Percentiles rank a stretch among this genome's conserved stretches.
Conservation (phyloP, 35 echinoderm and acorn worm species). For the Anneissia japonica region DNA sequence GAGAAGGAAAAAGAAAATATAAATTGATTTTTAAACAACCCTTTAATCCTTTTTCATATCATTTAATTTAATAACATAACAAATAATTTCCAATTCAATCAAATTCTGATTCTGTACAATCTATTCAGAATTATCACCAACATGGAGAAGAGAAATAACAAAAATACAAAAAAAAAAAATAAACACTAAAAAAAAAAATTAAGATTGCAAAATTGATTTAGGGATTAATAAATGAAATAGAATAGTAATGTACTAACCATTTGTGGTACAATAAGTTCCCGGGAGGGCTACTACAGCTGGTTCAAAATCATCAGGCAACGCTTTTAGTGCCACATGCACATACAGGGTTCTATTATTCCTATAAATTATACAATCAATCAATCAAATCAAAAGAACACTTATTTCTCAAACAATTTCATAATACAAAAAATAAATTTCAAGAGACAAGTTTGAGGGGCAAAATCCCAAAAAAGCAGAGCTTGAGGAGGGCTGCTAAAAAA, state of each 20-base stretch:
- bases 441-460: neutral
- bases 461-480: neutral
- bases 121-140: too few species aligned
- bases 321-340: constrained; percentile 52
- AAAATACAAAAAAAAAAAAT: too few species aligned
- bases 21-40: too few species aligned
- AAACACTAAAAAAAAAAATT: too few species aligned
- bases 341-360: constrained; percentile 94
- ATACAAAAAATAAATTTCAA: neutral
- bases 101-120: too few species aligned
- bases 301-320: constrained; percentile 64
- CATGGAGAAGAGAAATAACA: too few species aligned
- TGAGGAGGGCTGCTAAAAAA: too few species aligned
- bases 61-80: too few species aligned
- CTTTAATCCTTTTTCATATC: too few species aligned
- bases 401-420: neutral
- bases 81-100: too few species aligned
- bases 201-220: too few species aligned
- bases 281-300: constrained; percentile 55
- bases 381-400: neutral
- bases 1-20: too few species aligned
- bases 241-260: neutral
- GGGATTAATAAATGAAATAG: neutral
- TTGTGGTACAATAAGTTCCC: constrained; percentile 30
- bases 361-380: neutral